phyloP scores from a whole-genome alignment of 2,888 invertebrate genomes.

The Lasioglossum leucozonium region DNA sequence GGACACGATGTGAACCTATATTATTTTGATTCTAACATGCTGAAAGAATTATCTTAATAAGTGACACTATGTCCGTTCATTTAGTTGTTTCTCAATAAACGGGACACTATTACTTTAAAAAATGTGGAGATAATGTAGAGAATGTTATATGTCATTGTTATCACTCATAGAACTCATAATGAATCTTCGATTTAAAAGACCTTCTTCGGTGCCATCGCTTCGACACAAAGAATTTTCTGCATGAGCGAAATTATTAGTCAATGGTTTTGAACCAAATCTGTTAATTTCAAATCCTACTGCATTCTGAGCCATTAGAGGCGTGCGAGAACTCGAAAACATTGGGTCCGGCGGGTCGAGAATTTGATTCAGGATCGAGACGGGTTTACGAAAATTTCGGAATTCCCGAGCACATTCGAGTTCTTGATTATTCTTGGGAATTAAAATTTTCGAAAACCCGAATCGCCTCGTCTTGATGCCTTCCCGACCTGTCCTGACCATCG shows the following conservation, averaged over 20 bases:
- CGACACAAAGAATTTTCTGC: constrained; percentile 76
- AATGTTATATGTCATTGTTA: constrained; percentile 77
- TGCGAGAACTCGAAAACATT: background rate
- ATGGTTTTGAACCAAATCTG: constrained; percentile 79
- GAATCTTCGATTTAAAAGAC: constrained; percentile 77
- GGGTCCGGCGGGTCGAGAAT: background rate
- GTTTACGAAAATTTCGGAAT: background rate
- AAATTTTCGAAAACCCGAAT: background rate
- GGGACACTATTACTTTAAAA: constrained; percentile 21
- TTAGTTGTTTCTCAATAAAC: constrained; percentile 12
- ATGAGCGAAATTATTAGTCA: constrained; percentile 72
- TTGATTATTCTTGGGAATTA: background rate
- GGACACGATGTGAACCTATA: constrained; percentile 38
- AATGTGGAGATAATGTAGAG: constrained; percentile 30
- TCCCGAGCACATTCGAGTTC: too few species aligned
- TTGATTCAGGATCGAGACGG: too few species aligned
- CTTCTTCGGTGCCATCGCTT: constrained; percentile 75
- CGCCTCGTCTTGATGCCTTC: background rate
- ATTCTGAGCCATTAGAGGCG: constrained; percentile 73
- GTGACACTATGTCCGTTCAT: constrained; percentile 44
- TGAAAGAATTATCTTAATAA: constrained; percentile 32
- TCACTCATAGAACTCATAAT: constrained; percentile 79
- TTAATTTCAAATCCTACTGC: constrained; percentile 82
- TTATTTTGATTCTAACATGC: constrained; percentile 41
- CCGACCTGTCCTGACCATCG: background rate